Evolutionary conservation across 2,888 invertebrate genomes (phyloP).

Genomic region (Diarsia brunnea): DNA sequence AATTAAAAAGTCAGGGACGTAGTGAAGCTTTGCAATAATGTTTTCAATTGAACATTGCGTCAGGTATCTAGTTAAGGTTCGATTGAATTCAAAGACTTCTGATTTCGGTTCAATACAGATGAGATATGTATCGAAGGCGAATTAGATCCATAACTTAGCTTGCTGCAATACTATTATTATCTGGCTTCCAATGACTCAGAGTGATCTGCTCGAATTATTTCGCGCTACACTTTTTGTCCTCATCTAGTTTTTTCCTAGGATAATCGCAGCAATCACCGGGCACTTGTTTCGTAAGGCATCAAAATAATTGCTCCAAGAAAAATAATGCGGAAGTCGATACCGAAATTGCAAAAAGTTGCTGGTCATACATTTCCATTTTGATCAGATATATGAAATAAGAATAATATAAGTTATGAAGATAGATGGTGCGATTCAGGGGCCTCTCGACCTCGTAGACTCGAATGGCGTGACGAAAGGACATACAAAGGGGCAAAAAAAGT

Average conservation of each 20-base stretch:
- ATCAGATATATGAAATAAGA: conserved; percentile 57
- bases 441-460: conserved; percentile 78
- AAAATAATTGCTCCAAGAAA: conserved; percentile 65
- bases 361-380: conserved; percentile 63
- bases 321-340: conserved; percentile 69
- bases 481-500: conserved; percentile 73
- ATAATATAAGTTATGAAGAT: conserved; percentile 66
- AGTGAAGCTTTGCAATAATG: conserved; percentile 64
- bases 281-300: conserved; percentile 66
- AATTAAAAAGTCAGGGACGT: conserved; percentile 78
- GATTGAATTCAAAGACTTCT: conserved; percentile 65
- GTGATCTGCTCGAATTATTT: conserved; percentile 81
- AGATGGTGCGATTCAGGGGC: conserved; percentile 71
- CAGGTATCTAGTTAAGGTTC: conserved; percentile 55
- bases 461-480: conserved; percentile 79
- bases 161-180: conserved; percentile 75
- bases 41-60: conserved; percentile 68
- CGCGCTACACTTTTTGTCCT: conserved; percentile 73
- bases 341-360: conserved; percentile 56
- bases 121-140: conserved; percentile 69
- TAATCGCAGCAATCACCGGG: conserved; percentile 72
- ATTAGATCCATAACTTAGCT: conserved; percentile 70
- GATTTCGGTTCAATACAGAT: conserved; percentile 72
- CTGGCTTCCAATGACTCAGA: conserved; percentile 75
- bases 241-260: conserved; percentile 66